Percentiles rank a stretch among this genome's conserved stretches.
Evolutionary conservation across 35 echinoderm and acorn worm species (phyloP).

Genomic region (Holothuria glaberrima): DNA sequence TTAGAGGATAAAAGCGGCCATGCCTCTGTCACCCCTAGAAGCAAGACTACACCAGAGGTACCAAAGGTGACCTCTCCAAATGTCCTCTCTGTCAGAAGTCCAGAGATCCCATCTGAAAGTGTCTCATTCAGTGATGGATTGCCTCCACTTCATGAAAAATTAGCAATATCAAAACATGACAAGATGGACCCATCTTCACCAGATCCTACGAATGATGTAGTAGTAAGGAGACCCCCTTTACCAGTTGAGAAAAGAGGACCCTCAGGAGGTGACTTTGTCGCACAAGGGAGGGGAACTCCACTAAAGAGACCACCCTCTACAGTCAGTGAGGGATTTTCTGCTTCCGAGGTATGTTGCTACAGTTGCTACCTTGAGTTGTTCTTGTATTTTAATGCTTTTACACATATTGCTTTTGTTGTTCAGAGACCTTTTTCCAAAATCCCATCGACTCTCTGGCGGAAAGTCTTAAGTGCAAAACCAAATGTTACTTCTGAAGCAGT

Average conservation of each 20-base stretch:
- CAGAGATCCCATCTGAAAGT: not conserved
- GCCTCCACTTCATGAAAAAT: not conserved
- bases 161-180: not conserved
- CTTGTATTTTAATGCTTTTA: too few species aligned
- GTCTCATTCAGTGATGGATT: not conserved
- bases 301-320: constrained; percentile 41
- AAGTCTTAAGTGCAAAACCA: too few species aligned
- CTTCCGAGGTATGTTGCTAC: constrained; percentile 14
- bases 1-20: too few species aligned
- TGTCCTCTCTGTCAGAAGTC: not conserved
- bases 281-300: constrained; percentile 7
- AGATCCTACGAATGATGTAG: not conserved
- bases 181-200: not conserved
- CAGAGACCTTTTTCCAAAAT: too few species aligned
- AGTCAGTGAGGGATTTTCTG: constrained; percentile 35
- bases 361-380: too few species aligned
- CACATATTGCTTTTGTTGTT: too few species aligned
- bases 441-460: too few species aligned
- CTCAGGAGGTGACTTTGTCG: not conserved
- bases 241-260: too few species aligned
- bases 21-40: not conserved
- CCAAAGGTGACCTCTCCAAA: not conserved
- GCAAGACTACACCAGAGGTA: too few species aligned
- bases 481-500: too few species aligned
- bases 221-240: not conserved